Conservation (phyloP, 2,113 vertebrate species). For the Morone saxatilis region DNA sequence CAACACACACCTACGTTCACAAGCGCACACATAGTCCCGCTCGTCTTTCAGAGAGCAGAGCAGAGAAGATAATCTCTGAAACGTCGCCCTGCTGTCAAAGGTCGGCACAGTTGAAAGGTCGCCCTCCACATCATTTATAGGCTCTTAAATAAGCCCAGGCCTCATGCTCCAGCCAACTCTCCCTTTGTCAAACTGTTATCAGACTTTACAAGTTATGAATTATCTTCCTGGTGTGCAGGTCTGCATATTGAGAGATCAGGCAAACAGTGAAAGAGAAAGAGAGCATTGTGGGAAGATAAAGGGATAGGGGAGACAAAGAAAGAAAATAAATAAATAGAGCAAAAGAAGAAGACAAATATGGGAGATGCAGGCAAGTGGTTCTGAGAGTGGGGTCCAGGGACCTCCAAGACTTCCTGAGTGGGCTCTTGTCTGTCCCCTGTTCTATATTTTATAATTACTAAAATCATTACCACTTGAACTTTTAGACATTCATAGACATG, state of each 20-base stretch:
- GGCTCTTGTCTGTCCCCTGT: too few relatives aligned
- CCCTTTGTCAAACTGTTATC: constrained; percentile 85
- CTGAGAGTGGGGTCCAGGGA: neutral
- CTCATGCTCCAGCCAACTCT: constrained; percentile 83
- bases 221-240: constrained; percentile 18
- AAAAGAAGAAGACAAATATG: neutral
- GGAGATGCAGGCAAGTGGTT: neutral
- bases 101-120: constrained; percentile 92
- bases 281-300: constrained; percentile 18
- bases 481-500: neutral
- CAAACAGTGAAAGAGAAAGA: neutral
- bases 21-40: constrained; percentile 38
- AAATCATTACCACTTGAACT: neutral
- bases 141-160: constrained; percentile 91
- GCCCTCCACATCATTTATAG: constrained; percentile 92
- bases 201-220: constrained; percentile 74
- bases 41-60: constrained; percentile 78
- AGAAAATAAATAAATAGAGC: neutral
- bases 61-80: constrained; percentile 90
- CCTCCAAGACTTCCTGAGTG: too few relatives aligned
- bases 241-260: neutral
- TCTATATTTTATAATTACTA: neutral
- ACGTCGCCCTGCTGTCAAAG: constrained; percentile 91
- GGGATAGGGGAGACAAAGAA: neutral
- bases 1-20: constrained; percentile 30